Evolutionary conservation across 2,113 vertebrate genomes (phyloP).

Genomic region (Callipepla squamata): DNA sequence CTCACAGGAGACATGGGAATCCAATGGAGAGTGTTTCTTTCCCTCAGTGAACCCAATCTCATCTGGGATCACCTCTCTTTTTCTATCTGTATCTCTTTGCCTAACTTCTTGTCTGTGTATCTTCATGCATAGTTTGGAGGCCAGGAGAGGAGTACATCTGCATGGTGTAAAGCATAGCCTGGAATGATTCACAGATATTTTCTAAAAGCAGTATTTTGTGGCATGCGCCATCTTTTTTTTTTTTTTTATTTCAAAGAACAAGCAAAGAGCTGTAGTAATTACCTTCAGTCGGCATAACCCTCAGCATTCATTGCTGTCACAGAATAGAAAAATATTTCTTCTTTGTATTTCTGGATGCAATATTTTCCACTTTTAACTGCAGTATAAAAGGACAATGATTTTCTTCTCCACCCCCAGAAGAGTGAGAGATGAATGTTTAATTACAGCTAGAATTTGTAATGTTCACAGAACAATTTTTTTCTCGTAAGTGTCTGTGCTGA

Average conservation of each 20-base stretch:
- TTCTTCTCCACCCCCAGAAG: conserved; percentile 44
- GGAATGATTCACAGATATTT: conserved; percentile 34
- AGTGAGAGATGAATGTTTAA: conserved; percentile 64
- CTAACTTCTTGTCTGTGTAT: not conserved
- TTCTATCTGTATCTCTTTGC: not conserved
- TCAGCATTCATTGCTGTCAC: conserved; percentile 38
- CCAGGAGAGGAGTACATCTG: not conserved
- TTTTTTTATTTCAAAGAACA: not conserved
- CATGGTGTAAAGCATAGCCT: not conserved
- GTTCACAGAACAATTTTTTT: conserved; percentile 61
- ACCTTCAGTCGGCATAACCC: conserved; percentile 60
- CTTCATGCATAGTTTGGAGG: not conserved
- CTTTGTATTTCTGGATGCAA: conserved; percentile 61
- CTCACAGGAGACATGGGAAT: not conserved
- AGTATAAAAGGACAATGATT: conserved; percentile 64
- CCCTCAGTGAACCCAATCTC: not conserved
- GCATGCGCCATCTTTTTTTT: not conserved
- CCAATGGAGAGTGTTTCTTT: not conserved
- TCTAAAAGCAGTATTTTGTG: not conserved
- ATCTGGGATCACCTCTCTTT: not conserved
- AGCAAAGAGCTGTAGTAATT: conserved; percentile 51
- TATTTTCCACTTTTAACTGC: conserved; percentile 63
- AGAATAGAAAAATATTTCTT: conserved; percentile 59
- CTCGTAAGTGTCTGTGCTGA: conserved; percentile 19
- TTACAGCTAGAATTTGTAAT: conserved; percentile 60